phyloP scores from a whole-genome alignment of 2,888 invertebrate species.

The Noctua pronuba region DNA sequence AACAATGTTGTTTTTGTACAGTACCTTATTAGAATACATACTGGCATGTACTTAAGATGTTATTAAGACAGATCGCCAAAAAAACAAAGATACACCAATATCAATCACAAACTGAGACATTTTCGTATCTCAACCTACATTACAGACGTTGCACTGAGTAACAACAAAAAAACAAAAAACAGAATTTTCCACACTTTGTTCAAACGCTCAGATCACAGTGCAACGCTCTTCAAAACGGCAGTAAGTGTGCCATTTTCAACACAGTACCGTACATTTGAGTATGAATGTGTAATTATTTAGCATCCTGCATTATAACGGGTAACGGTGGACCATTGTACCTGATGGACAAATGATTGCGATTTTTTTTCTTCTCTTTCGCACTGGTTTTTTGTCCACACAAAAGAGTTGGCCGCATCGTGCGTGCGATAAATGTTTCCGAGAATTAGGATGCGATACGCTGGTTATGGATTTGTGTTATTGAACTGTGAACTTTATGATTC shows the following conservation, averaged over 20 bases:
- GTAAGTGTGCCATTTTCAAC: slow-evolving; percentile 69
- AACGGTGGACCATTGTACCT: slow-evolving; percentile 85
- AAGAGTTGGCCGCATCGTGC: slow-evolving; percentile 60
- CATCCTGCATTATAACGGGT: slow-evolving; percentile 83
- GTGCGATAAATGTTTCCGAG: slow-evolving; percentile 69
- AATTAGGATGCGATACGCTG: slow-evolving; percentile 57
- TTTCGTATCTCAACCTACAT: slow-evolving; percentile 47
- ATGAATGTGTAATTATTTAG: slow-evolving; percentile 86
- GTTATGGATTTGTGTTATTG: slow-evolving; percentile 52
- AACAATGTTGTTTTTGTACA: neutral
- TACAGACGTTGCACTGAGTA: slow-evolving; percentile 44
- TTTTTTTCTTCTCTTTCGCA: slow-evolving; percentile 70
- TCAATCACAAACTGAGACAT: slow-evolving; percentile 42
- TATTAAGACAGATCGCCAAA: neutral
- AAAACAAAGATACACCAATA: slow-evolving; percentile 20
- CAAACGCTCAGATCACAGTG: slow-evolving; percentile 59
- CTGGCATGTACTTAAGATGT: neutral
- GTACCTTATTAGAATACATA: neutral
- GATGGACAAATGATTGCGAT: slow-evolving; percentile 87
- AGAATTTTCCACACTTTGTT: slow-evolving; percentile 50
- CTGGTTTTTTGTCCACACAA: slow-evolving; percentile 65
- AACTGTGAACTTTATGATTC: slow-evolving; percentile 18
- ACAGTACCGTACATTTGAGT: slow-evolving; percentile 75
- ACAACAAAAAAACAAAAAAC: slow-evolving; percentile 23
- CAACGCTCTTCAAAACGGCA: slow-evolving; percentile 61